These are phyloP conservation scores for Cephalopterus ornatus DNA, from an alignment of 2,113 vertebrate genomes.

Conservation along the genomic window DNA sequence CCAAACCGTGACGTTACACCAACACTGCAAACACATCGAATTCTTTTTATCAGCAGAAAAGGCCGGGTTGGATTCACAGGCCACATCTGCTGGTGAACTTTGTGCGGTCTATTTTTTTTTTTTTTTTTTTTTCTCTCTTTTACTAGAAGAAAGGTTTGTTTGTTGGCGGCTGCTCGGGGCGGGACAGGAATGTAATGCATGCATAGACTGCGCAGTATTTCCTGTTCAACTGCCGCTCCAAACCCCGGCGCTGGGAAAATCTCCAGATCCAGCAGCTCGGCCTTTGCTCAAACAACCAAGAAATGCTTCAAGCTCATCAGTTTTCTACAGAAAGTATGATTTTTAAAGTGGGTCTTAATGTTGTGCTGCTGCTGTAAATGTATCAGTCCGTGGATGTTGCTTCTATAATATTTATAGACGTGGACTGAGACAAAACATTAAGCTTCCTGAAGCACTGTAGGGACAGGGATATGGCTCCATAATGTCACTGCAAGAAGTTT, in stretches of 20 bases:
- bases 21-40: neutral
- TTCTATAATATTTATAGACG: neutral
- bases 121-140: neutral
- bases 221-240: constrained; percentile 77
- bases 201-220: constrained; percentile 72
- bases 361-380: neutral
- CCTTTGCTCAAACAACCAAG: neutral
- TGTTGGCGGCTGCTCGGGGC: constrained; percentile 65
- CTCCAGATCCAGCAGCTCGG: constrained; percentile 55
- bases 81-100: constrained; percentile 61
- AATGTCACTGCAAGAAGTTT: neutral
- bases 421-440: neutral
- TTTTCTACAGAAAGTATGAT: accelerated
- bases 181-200: constrained; percentile 76
- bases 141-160: constrained; percentile 70
- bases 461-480: neutral
- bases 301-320: neutral
- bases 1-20: neutral
- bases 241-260: constrained; percentile 71
- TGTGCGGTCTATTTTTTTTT: neutral
- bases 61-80: neutral
- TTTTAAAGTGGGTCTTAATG: neutral
- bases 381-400: neutral
- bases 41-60: constrained; percentile 13
- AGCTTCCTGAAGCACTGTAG: neutral